These are phyloP conservation scores for Prenolepis imparis DNA, from an alignment of 2,888 invertebrate genomes.

Conservation along the genomic window DNA sequence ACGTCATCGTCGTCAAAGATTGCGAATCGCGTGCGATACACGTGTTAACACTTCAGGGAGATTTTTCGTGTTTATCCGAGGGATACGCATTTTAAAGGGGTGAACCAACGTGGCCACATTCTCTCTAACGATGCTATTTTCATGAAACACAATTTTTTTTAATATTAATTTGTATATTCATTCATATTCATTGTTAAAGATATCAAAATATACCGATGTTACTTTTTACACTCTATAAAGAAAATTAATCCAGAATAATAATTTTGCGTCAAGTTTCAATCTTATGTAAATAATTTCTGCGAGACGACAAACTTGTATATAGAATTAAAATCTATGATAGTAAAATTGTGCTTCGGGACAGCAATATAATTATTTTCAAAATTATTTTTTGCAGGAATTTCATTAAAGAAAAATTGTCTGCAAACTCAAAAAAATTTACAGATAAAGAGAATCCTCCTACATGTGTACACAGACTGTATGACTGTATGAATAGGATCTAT, in stretches of 20 bases:
- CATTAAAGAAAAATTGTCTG: not conserved
- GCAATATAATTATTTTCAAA: not conserved
- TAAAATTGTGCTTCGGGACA: not conserved
- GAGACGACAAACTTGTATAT: not conserved
- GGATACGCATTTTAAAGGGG: not conserved
- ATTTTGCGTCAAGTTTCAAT: not conserved
- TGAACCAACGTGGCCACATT: not conserved
- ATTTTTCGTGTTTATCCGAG: conserved; percentile 59
- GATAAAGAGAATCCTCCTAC: not conserved
- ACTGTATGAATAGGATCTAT: conserved; percentile 46
- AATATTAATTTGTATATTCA: not conserved
- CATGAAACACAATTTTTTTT: not conserved
- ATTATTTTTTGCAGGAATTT: not conserved
- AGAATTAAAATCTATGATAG: not conserved
- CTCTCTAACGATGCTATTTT: not conserved
- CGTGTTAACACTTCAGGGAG: conserved; percentile 69
- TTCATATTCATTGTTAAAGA: not conserved
- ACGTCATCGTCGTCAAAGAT: conserved; percentile 63
- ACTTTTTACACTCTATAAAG: not conserved
- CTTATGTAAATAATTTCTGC: not conserved
- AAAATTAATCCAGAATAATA: not conserved
- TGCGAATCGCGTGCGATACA: conserved; percentile 66
- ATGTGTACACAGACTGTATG: not conserved
- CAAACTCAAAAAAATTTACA: not conserved
- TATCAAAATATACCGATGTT: not conserved